Evolutionary conservation across 2,888 invertebrate genomes (phyloP), one percentile per base, ranked within the genome.

Genomic region (Heliconius sara): DNA sequence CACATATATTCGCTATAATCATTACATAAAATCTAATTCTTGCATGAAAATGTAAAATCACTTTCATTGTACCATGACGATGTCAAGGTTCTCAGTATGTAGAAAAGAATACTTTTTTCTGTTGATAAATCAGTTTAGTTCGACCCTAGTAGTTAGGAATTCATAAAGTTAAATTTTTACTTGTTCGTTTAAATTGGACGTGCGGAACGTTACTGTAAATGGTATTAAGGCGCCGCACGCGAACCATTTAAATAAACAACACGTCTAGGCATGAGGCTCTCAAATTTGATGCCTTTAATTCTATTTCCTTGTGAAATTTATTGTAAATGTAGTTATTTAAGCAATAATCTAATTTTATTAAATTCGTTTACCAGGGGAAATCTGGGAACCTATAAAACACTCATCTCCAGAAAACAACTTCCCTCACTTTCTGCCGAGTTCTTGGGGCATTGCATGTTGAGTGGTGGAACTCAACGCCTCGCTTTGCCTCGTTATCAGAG

Each of bases 251-350:
- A n/a, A 73, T 73, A 73, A 73, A 73, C 57, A 72, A 52, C 30
- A 73, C 60, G 72, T 73, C 57, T 73, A 73, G 72, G 65, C 47
- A 71, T 73, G 47, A 77, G 65, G 12, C 73, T 65, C 60, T 73
- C 34, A 73, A 57, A n/a, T 12, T 34, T 73, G 72, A 73, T 57
- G n/a, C 57, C n/a, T 72, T 30, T 47, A 71, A 27, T 30, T 72
- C 12, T 22, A 34, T 30, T 30, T 30, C 67, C 39, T n/a, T 68
- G n/a, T 39, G 1, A 39, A 4, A n/a, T 67, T 22, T 67, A n/a
- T 4, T 60, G 3, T 60, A 60, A 60, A 10, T 60, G 9, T 60
- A 57, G 6, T 52, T 43, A 13, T 43, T 13, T 13, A 43, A 13
- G 43, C 13, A 47, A 47, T 47, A 47, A 47, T 47, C 43, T 13